Evolutionary conservation across 2,797 vertebrate species (phyloP), one percentile per base, ranked within the genome.

Genomic region (Anabas testudineus): DNA sequence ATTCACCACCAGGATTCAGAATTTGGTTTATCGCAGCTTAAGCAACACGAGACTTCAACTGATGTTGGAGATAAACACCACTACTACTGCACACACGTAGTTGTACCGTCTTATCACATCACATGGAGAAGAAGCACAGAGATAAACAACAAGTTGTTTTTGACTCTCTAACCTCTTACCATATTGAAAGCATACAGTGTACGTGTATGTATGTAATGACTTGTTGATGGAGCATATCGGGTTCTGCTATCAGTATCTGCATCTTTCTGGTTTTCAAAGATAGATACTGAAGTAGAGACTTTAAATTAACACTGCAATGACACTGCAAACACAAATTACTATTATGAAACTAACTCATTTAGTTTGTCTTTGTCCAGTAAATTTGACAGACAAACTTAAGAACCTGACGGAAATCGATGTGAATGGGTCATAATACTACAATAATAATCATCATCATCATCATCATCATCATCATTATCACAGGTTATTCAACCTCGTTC

Each of bases 201-300:
- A 3, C 32, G 30, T 32, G 30, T 13, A 36, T 4, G 34, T 43
- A 36, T 2, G 3, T 16, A 21, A 49, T 1, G 36, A 48, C 42
- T 5, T n/a, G 14, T 19, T 9, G 30, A 54, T 45, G 30, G 45
- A 74, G 63, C 45, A 22, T 39, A 41, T 57, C 48, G 4, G 28
- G 19, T 59, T 34, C 28, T 24, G 24, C 1, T 43, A 67, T 80
- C 76, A 48, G 60, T 67, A 74, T 24, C 39, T 2, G 57, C 41
- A 51, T 46, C 10, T 7, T 21, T 67, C 51, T 16, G 55, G 53
- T 55, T 55, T 62, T 58, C 32, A 10, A 2, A 19, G 52, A 60
- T 42, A 19, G 54, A 30, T 36, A 30, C 21, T 65, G 21, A 1
- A 16, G 42, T 47, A 32, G 43, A 55, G 0, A 15, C 60, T 10